These are phyloP conservation scores for Argynnis bischoffii DNA, from an alignment of 2,888 invertebrate species.

Conservation along the genomic window DNA sequence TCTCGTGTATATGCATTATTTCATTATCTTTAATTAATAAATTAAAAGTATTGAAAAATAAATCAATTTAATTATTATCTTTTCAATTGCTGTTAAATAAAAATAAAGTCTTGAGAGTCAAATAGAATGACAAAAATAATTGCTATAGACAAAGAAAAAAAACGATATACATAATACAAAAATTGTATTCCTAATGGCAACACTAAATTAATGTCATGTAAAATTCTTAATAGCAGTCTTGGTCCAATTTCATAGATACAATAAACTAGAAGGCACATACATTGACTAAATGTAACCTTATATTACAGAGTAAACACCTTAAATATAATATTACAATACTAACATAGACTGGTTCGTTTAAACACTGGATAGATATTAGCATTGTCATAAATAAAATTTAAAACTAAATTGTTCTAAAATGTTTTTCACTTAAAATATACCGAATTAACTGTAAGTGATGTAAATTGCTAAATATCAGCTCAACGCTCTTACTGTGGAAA, in stretches of 20 bases:
- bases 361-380: neutral
- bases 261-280: conserved; percentile 22
- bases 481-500: no score
- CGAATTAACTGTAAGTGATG: neutral
- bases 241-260: conserved; percentile 11
- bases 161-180: neutral
- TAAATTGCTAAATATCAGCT: no score
- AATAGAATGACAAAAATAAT: neutral
- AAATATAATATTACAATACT: conserved; percentile 3
- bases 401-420: no score
- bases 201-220: neutral
- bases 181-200: conserved; percentile 5
- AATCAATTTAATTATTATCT: no score
- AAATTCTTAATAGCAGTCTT: conserved; percentile 15
- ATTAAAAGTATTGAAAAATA: no score
- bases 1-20: no score
- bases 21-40: no score
- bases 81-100: no score
- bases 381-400: conserved; percentile 1
- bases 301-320: neutral
- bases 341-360: conserved; percentile 22
- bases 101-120: no score
- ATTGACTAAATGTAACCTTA: conserved; percentile 12
- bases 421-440: neutral
- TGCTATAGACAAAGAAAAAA: neutral